Evolutionary conservation across 2,888 invertebrate genomes (phyloP), one percentile per base, ranked within the genome.

Genomic region (Spodoptera littoralis): DNA sequence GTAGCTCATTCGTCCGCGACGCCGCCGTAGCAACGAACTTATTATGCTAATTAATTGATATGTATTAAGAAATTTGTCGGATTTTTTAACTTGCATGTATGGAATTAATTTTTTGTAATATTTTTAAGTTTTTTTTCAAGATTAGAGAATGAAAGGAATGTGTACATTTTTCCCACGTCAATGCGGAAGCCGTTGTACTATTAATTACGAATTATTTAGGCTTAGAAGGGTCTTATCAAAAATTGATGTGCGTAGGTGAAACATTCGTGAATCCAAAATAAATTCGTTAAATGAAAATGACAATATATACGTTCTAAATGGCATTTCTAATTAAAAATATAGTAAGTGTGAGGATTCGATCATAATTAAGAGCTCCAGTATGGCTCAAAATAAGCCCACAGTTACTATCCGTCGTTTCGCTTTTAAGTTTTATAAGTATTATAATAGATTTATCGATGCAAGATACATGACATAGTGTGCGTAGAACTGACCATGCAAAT

Each of bases 21-120:
- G 61, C 52, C 48, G 36, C 36, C 69, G 79, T 67, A 77, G 65
- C 78, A 77, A 77, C 65, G 80, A 78, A 80, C 80, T 78, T 77
- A 80, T 78, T 77, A 77, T 79, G 77, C 78, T 69, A 77, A 77
- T 77, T 80, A 79, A 77, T 79, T 79, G 67, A 66, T 80, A 68
- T 44, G 70, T 71, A 70, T 77, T 62, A 65, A 68, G 62, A 54
- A 51, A 52, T 61, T 56, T 69, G 47, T 77, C 30, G 65, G 53
- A 53, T 60, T 64, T 65, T 30, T 18, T 27, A 18, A 66, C 45
- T 51, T 65, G 66, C 66, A 65, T 62, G 64, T 68, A 62, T 59
- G 27, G 56, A 65, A 74, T 73, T 65, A 61, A 73, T 70, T 51
- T 51, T n/a, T 27, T 27, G 47, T 55, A 50, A 45, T 55, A 55